A percentile compares a stretch with the other conserved stretches of the same genome.
Conservation (phyloP, 1,140 invertebrate species). For the Tyrophagus putrescentiae region DNA sequence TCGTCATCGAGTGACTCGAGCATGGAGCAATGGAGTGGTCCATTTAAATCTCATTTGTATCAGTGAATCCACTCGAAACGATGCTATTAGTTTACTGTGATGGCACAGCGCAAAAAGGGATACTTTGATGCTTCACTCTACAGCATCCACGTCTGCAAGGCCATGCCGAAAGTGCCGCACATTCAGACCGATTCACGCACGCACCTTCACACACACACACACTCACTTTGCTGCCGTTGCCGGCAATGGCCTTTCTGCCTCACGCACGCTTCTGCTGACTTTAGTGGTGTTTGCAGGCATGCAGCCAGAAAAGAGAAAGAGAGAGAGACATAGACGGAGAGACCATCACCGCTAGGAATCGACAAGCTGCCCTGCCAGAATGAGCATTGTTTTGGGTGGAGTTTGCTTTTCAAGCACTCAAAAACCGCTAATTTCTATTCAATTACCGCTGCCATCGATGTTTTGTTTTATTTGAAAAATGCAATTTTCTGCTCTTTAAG, state of each 20-base stretch:
- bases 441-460: not conserved
- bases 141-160: not conserved
- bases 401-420: not conserved
- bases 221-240: not conserved
- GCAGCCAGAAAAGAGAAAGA: no score
- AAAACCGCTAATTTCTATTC: not conserved
- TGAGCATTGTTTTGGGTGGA: not conserved
- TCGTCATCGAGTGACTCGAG: not conserved
- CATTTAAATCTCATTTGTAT: constrained; percentile 13
- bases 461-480: constrained; percentile 3
- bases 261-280: not conserved
- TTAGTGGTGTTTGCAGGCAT: no score
- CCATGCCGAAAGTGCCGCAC: not conserved
- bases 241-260: not conserved
- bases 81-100: constrained; percentile 3
- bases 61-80: not conserved
- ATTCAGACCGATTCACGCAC: not conserved
- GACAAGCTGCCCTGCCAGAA: no score
- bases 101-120: not conserved
- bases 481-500: constrained; percentile 12
- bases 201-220: not conserved
- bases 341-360: no score
- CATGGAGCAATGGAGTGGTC: constrained; percentile 1
- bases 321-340: no score
- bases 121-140: not conserved